Conservation (phyloP, 2,113 vertebrate genomes). For the Marcusenius ussheri region DNA sequence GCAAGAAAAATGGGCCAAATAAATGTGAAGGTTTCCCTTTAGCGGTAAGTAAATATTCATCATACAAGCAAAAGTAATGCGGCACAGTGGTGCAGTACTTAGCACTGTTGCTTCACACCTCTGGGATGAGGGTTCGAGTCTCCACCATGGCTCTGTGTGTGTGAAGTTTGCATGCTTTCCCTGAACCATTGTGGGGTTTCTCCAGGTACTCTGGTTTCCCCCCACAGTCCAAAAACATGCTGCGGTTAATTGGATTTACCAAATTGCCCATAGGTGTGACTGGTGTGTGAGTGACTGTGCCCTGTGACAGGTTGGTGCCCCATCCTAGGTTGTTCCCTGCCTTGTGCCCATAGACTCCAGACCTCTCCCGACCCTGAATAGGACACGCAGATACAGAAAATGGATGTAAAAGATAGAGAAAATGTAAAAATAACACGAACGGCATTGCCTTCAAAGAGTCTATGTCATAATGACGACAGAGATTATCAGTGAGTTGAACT, state of each 20-base stretch:
- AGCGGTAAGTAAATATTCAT: not conserved
- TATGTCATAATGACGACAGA: not conserved
- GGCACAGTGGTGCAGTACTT: not conserved
- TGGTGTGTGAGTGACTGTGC: not conserved
- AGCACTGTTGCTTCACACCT: not conserved
- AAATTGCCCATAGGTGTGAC: not conserved
- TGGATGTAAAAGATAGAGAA: not conserved
- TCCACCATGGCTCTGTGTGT: too few relatives aligned
- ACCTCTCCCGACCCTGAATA: not conserved
- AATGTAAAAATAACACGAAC: not conserved
- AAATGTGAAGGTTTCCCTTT: not conserved
- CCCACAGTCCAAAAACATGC: not conserved
- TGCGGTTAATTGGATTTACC: too few relatives aligned
- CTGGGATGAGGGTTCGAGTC: too few relatives aligned
- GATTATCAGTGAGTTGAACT: not conserved
- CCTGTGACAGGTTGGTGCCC: not conserved
- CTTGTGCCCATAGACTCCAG: not conserved
- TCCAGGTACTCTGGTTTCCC: not conserved
- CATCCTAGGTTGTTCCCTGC: not conserved
- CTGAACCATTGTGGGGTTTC: not conserved
- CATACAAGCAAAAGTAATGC: not conserved
- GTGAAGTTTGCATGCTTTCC: not conserved
- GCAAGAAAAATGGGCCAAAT: not conserved
- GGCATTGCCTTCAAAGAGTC: not conserved
- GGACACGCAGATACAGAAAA: not conserved